Evolutionary conservation across 1,140 invertebrate genomes (phyloP), one percentile per base, ranked within the genome.

Genomic region (Diabrotica virgifera): DNA sequence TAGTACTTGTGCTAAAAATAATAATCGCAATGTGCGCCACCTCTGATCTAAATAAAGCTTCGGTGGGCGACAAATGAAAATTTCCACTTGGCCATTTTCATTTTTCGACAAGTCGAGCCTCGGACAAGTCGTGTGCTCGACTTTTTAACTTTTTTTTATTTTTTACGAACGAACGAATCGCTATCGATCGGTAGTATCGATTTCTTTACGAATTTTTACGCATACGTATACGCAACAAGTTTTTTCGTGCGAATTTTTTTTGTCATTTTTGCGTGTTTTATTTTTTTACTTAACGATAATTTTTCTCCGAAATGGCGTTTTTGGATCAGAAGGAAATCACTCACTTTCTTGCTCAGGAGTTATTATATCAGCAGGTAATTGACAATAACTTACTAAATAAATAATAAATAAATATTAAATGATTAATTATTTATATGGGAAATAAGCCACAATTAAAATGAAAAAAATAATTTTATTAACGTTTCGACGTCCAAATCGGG

Each of bases 281-380:
- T 58, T 58, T 62, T 62, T 50, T 24, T 14, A 14, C n/a, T 51
- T 13, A n/a, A n/a, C 51, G 40, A 46, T n/a, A n/a, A 46, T 46
- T 46, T 46, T 46, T 6, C 8, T 10, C 40, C 40, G 60, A 62
- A 37, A 78, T 78, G 76, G 76, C 75, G 59, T 76, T 72, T 78
- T 87, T 90, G 81, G 89, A 91, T 82, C 86, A 89, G 71, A 85
- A 87, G 81, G 90, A 91, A 82, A 87, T 91, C 77, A 87, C 89
- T 64, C 90, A 86, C 80, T 88, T 91, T 79, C 84, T 91, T 70
- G 89, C 89, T 72, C 90, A 88, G 78, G 90, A 91, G 83, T 83
- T 91, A 78, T 88, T 89, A 80, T 89, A 87, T 81, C 89, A 91
- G 58, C 77, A 78, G 77, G 77, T 78, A 68, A 57, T 37, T 63